Evolutionary conservation across 30 jellyfish, hydroid and myxozoan genomes (phyloP).

Genomic region (Catostylus mosaicus): DNA sequence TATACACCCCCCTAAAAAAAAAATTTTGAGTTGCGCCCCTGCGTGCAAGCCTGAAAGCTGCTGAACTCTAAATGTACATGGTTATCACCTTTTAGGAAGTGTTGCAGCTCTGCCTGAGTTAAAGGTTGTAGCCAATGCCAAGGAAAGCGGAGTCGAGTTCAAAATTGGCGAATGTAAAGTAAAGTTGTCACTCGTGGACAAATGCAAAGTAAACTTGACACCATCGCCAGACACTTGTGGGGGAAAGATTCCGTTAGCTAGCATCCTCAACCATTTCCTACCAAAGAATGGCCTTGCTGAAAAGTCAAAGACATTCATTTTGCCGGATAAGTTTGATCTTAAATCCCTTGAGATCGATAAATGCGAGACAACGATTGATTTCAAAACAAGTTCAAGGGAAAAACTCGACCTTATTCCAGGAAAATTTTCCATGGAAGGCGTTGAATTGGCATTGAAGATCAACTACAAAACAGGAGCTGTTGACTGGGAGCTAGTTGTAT

Average conservation of each 20-base stretch:
- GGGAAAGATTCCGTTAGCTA: constrained; percentile 50
- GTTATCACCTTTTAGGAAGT: not conserved
- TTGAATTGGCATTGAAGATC: constrained; percentile 26
- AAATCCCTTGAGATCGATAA: constrained; percentile 48
- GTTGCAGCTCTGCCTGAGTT: constrained; percentile 40
- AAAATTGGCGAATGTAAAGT: constrained; percentile 59
- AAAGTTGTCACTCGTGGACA: constrained; percentile 40
- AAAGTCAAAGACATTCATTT: constrained; percentile 60
- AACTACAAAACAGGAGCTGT: constrained; percentile 67
- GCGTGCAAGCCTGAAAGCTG: too few relatives aligned
- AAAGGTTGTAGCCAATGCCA: constrained; percentile 12
- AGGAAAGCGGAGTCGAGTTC: constrained; percentile 62
- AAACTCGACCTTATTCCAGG: constrained; percentile 63
- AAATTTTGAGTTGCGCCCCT: too few relatives aligned
- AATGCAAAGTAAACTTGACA: constrained; percentile 43
- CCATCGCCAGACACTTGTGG: constrained; percentile 70
- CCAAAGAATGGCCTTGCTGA: constrained; percentile 66
- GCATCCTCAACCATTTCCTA: constrained; percentile 55
- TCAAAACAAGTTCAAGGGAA: constrained; percentile 50
- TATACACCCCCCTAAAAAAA: too few relatives aligned
- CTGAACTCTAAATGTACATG: too few relatives aligned
- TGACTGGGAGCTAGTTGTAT: constrained; percentile 55
- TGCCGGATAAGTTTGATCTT: constrained; percentile 71
- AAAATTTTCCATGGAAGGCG: constrained; percentile 58
- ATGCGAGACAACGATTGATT: constrained; percentile 51